Evolutionary conservation across 2,797 vertebrate genomes (phyloP).

Genomic region (Bufotes viridis): DNA sequence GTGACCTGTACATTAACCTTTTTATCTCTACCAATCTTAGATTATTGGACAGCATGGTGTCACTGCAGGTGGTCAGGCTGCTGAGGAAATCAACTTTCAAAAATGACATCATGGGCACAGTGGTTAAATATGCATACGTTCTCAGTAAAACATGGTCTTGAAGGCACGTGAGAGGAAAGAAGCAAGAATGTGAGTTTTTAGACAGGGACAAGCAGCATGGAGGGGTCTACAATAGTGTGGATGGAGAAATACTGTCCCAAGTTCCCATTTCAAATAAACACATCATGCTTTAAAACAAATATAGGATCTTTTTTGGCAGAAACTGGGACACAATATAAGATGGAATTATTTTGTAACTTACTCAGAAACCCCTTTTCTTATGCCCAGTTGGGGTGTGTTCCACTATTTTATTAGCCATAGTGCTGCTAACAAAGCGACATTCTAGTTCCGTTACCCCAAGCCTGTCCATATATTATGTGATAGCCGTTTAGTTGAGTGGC

Average conservation of each 20-base stretch:
- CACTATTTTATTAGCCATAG: too few relatives aligned
- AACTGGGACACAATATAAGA: too few relatives aligned
- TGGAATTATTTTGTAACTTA: not conserved
- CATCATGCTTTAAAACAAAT: too few relatives aligned
- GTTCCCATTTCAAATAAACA: too few relatives aligned
- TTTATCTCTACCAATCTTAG: not conserved
- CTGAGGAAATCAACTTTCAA: not conserved
- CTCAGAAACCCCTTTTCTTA: not conserved
- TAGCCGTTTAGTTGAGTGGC: too few relatives aligned
- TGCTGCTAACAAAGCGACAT: too few relatives aligned
- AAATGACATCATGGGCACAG: not conserved
- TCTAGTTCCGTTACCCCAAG: too few relatives aligned
- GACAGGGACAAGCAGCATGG: not conserved
- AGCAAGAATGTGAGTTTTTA: not conserved
- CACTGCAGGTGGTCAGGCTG: constrained; percentile 6
- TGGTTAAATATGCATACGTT: not conserved
- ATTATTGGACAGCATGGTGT: not conserved
- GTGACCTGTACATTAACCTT: constrained; percentile 10
- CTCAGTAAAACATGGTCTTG: not conserved
- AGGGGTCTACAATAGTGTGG: not conserved
- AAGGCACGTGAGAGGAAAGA: not conserved
- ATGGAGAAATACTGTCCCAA: too few relatives aligned
- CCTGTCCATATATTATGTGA: too few relatives aligned
- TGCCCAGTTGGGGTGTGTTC: too few relatives aligned
- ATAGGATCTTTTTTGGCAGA: too few relatives aligned